Evolutionary conservation across 1,140 invertebrate species (phyloP), one percentile per base, ranked within the genome.

Genomic region (Linepithema humile): DNA sequence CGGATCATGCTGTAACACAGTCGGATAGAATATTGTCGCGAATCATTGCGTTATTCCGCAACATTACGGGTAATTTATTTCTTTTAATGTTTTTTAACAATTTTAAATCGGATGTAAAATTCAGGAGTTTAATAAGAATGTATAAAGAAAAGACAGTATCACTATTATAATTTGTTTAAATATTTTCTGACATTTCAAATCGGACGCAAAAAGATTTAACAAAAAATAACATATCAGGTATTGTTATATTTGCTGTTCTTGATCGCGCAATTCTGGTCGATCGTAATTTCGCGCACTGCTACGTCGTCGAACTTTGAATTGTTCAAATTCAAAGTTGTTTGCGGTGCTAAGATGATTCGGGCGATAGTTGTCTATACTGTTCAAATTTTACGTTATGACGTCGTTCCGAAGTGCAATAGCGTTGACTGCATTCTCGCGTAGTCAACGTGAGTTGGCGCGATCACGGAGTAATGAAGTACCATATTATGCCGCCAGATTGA

Each of bases 401-500:
- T 43, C 32, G 55, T 72, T 62, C 64, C 29, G 38, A n/a, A 38
- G 23, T 72, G 45, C 50, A 50, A 50, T 67, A 7, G 20, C 59
- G 29, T 73, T 23, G 40, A 29, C 32, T 53, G 17, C 48, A 43
- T 84, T 78, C 38, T 23, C 60, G 78, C 45, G 69, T 59, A 32
- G 23, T 48, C 62, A 59, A 48, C 48, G 48, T 60, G 69, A 59
- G 38, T 83, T 62, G 67, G 80, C 60, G 57, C 40, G 70, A 67
- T 64, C 32, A 48, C 62, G 29, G n/a, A 50, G 40, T 86, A 72
- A 84, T 78, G 57, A 73, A 77, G 82, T 48, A 48, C 62, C 72
- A 50, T 60, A 48, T 84, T 84, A 84, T 35, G 57, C 73, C 32
- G 59, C 43, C 40, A 48, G 72, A 50, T 23, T 84, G 64, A 84